Evolutionary conservation across 2,113 vertebrate species (phyloP).

Genomic region (Rhinolophus ferrumequinum): DNA sequence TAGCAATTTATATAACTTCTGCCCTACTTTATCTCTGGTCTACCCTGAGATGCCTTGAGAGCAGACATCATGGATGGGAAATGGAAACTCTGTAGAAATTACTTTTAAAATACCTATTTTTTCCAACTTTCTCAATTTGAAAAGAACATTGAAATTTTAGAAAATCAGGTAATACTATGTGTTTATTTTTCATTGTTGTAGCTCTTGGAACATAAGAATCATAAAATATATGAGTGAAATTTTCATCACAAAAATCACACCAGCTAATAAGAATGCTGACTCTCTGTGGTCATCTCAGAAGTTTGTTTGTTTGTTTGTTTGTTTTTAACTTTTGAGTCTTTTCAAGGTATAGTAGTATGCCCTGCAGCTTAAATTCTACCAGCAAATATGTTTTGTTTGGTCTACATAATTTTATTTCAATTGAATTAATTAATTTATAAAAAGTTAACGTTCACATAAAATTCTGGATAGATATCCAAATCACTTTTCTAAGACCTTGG

Average conservation of each 20-base stretch:
- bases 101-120: neutral
- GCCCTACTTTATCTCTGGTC: neutral
- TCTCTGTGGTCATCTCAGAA: neutral
- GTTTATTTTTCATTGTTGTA: conserved; percentile 13
- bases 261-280: neutral
- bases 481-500: neutral
- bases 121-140: neutral
- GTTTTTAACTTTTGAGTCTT: neutral
- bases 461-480: neutral
- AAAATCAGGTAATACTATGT: neutral
- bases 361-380: neutral
- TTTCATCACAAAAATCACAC: neutral
- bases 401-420: neutral
- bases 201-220: neutral
- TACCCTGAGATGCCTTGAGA: neutral
- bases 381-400: neutral
- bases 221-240: neutral
- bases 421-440: neutral
- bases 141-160: conserved; percentile 52
- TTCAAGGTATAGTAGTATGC: neutral
- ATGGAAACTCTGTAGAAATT: neutral
- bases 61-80: neutral
- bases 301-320: neutral
- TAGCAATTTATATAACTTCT: conserved; percentile 29
- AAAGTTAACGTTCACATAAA: neutral